These are phyloP conservation scores for Herminia tarsipennalis DNA, from an alignment of 2,888 invertebrate genomes.

Conservation along the genomic window DNA sequence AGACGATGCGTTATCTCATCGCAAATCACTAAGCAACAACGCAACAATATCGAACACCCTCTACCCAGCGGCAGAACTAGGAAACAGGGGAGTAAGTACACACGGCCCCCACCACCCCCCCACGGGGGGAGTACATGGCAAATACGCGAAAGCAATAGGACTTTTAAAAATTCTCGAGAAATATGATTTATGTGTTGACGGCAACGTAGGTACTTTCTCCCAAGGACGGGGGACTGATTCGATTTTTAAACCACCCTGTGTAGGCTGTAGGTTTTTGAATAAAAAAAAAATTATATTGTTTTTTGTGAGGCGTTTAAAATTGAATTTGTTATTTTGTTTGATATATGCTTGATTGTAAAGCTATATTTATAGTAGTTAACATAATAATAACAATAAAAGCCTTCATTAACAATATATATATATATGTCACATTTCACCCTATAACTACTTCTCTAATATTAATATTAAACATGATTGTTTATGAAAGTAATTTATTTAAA, in stretches of 20 bases:
- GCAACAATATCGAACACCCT: conserved; percentile 52
- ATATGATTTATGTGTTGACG: conserved; percentile 86
- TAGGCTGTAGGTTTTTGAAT: conserved; percentile 55
- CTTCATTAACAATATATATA: too few species aligned
- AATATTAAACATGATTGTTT: too few species aligned
- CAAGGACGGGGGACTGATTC: conserved; percentile 84
- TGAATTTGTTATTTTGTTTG: conserved; percentile 39
- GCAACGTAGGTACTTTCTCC: conserved; percentile 72
- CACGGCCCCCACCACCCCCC: conserved; percentile 68
- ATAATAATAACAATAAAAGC: too few species aligned
- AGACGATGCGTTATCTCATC: conserved; percentile 20
- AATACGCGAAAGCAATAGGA: conserved; percentile 86
- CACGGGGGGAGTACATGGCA: conserved; percentile 83
- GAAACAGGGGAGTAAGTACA: conserved; percentile 85
- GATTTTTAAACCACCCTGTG: conserved; percentile 83
- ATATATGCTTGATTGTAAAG: neutral
- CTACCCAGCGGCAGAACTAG: conserved; percentile 74
- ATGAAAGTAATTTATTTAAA: too few species aligned
- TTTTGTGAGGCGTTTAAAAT: conserved; percentile 50
- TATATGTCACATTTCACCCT: too few species aligned
- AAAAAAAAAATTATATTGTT: conserved; percentile 57
- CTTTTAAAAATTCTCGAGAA: conserved; percentile 86
- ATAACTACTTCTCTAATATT: too few species aligned
- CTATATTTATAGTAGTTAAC: too few species aligned
- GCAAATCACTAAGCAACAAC: conserved; percentile 45